These are phyloP conservation scores for Morelia viridis DNA, from an alignment of 2,797 vertebrate genomes.

Conservation along the genomic window DNA sequence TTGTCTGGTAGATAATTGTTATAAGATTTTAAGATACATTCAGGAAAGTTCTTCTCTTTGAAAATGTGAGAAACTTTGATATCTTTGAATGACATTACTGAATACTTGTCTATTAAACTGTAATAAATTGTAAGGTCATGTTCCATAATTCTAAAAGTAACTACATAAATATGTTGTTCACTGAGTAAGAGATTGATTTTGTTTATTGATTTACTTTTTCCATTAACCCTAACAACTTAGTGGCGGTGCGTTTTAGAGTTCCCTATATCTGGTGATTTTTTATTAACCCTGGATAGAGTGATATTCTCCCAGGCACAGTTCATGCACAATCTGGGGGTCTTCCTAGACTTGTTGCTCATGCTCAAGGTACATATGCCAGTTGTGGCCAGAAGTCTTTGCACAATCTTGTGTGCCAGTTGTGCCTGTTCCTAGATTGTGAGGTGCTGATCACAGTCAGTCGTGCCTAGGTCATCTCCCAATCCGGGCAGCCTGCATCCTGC, in stretches of 20 bases:
- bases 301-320: neutral
- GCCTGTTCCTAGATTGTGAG: neutral
- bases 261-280: neutral
- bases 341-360: neutral
- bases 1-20: neutral
- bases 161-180: neutral
- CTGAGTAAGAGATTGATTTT: neutral
- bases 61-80: neutral
- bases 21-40: neutral
- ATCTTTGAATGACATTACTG: neutral
- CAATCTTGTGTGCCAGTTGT: neutral
- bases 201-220: neutral
- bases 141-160: neutral
- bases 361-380: neutral
- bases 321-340: neutral
- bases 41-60: too few species aligned
- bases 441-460: too few species aligned
- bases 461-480: neutral
- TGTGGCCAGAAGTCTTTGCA: neutral
- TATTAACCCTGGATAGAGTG: neutral
- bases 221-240: neutral
- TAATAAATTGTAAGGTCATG: neutral
- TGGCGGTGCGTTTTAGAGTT: neutral
- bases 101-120: neutral
- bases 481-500: neutral